These are phyloP conservation scores for Geodia barretti DNA, from an alignment of 37 sponge, comb jelly and placozoan species.

Conservation along the genomic window DNA sequence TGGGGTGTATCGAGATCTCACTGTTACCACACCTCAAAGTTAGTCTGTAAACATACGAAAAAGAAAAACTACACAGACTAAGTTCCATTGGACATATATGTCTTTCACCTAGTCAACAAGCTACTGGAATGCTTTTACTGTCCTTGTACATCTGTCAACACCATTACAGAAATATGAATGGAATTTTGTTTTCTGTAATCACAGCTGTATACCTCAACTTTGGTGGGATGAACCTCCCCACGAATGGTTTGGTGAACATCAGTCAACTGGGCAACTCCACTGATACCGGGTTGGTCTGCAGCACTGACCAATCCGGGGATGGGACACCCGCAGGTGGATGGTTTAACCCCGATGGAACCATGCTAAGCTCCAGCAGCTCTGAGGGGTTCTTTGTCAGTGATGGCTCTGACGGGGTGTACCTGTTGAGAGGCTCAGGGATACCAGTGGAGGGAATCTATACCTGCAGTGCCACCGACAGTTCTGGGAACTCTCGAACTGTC, in stretches of 20 bases:
- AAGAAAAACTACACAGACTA: too few relatives aligned
- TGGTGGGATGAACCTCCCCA: neutral
- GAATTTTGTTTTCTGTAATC: too few relatives aligned
- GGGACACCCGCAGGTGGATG: neutral
- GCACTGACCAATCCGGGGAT: neutral
- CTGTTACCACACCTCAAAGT: neutral
- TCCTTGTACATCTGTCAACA: too few relatives aligned
- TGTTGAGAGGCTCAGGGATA: neutral
- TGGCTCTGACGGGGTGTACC: neutral
- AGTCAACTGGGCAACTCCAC: neutral
- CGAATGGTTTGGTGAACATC: neutral
- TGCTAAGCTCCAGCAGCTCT: neutral
- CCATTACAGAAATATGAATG: too few relatives aligned
- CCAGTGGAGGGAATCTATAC: neutral
- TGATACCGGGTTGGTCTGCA: neutral
- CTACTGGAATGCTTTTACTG: too few relatives aligned
- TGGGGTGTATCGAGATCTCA: neutral
- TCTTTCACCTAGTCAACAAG: too few relatives aligned
- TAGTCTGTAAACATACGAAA: too few relatives aligned
- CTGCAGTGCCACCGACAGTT: neutral
- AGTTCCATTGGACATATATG: too few relatives aligned
- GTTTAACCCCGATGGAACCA: neutral
- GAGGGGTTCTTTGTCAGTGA: neutral
- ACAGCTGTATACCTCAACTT: neutral
- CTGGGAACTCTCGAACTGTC: neutral